Evolutionary conservation across 2,797 vertebrate genomes (phyloP).

Genomic region (Neosilurus hyrtlii): DNA sequence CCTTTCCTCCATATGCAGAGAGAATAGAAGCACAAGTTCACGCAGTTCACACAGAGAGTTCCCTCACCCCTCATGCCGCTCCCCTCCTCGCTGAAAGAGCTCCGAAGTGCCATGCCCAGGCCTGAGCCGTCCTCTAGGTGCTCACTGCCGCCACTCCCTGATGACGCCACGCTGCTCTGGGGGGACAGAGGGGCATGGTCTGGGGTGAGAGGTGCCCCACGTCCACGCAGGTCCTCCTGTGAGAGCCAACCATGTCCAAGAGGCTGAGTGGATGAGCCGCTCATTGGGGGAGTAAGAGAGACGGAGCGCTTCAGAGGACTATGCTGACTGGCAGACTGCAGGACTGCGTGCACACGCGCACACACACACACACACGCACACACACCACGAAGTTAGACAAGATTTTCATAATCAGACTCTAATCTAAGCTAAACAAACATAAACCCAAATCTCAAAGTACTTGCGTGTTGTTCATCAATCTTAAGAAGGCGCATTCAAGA

Average conservation of each 20-base stretch:
- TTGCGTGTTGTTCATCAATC: not conserved
- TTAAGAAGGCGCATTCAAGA: not conserved
- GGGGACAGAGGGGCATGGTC: constrained; percentile 97
- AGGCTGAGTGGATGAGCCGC: constrained; percentile 83
- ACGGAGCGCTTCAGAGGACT: constrained; percentile 98
- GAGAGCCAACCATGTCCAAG: constrained; percentile 98
- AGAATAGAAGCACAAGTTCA: not conserved
- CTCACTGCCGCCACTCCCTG: constrained; percentile 97
- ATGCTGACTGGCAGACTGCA: constrained; percentile 88
- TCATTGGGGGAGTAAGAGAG: constrained; percentile 98
- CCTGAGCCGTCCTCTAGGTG: constrained; percentile 91
- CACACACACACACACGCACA: constrained; percentile 4
- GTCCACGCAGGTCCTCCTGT: constrained; percentile 93
- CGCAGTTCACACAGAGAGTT: not conserved
- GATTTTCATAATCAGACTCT: not conserved
- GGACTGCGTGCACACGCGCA: constrained; percentile 72
- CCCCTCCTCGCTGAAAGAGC: constrained; percentile 96
- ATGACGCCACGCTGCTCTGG: constrained; percentile 98
- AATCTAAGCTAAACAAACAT: no score
- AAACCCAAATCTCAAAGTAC: not conserved
- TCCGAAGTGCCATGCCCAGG: constrained; percentile 75
- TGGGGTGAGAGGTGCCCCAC: constrained; percentile 78
- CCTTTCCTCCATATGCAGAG: not conserved
- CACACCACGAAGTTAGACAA: not conserved
- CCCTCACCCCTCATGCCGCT: constrained; percentile 97